Evolutionary conservation across 2,113 vertebrate genomes (phyloP), one percentile per base, ranked within the genome.

Genomic region (Chloropsis cyanopogon): DNA sequence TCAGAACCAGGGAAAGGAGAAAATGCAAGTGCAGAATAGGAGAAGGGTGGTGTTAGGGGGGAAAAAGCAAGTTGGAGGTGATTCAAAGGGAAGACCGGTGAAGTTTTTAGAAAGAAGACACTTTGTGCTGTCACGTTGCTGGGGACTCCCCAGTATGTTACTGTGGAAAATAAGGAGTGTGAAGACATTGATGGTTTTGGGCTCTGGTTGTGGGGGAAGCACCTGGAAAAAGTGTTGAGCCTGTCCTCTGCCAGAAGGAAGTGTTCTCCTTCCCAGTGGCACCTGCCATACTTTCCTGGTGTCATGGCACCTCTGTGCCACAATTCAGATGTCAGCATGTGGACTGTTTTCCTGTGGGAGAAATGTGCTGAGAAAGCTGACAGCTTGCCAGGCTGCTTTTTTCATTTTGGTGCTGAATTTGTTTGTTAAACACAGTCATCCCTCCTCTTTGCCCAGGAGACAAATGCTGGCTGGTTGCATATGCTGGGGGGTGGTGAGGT

Each of bases 21-120:
- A 86, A 56, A 82, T 21, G 4, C 9, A 70, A 46, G 15, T 10
- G 6, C 60, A 23, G 49, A 78, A 17, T 23, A 29, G 69, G 31
- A 91, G 42, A 66, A 93, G 7, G 25, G 13, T 0, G 1, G 8
- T 10, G 0, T 25, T 52, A 25, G 3, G 6, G 14, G 20, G 3
- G 0, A 1, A 0, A 35, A 69, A 49, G 14, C 16, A 66, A n/a
- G 3, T 10, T 57, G 79, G 41, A 87, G 33, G 21, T 54, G 33
- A 42, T 64, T 56, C 3, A 0, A 49, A 39, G 35, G 24, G 33
- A 60, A 56, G 10, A 80, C 10, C 0, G 1, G 6, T 60, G 11
- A 76, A 46, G 17, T 9, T 72, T 76, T 89, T 37, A 44, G 17
- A 33, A 84, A 54, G 50, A 77, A 19, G 26, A 54, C 1, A 1